phyloP scores from a whole-genome alignment of 2,113 vertebrate species.

The Arvicanthis niloticus region DNA sequence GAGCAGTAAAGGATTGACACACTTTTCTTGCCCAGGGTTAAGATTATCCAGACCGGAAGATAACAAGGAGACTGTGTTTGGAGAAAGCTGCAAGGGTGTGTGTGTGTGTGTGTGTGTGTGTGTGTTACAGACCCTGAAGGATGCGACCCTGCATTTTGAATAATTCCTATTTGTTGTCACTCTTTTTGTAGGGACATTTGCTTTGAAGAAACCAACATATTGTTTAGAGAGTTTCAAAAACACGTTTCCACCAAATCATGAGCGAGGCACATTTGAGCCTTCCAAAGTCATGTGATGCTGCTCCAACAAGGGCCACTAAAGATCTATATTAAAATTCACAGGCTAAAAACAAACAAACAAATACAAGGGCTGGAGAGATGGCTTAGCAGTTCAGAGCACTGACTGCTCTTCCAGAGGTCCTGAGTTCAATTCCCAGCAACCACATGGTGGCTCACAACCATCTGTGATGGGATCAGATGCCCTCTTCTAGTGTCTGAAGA shows the following conservation, averaged over 20 bases:
- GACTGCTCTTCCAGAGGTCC: too few species aligned
- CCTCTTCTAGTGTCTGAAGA: too few species aligned
- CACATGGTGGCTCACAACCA: too few species aligned
- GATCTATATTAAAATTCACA: neutral
- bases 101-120: too few species aligned
- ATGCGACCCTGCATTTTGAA: neutral
- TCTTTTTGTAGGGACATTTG: too few species aligned
- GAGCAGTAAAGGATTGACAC: neutral
- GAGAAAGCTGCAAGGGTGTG: neutral
- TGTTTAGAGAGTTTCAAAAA: neutral
- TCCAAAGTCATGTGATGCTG: neutral
- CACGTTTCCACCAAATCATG: neutral
- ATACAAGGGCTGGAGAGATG: too few species aligned
- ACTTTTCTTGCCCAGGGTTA: neutral
- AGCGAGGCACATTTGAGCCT: neutral
- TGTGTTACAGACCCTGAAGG: neutral
- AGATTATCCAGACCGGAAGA: neutral
- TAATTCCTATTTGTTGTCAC: neutral
- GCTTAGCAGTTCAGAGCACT: too few species aligned
- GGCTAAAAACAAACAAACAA: neutral
- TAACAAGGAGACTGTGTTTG: neutral
- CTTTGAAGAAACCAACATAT: neutral
- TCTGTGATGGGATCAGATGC: too few species aligned
- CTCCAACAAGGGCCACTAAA: neutral
- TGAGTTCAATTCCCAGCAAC: too few species aligned